Base-by-base conservation (phyloP, 2,888 invertebrate species). In the Orthosia cruda region DNA sequence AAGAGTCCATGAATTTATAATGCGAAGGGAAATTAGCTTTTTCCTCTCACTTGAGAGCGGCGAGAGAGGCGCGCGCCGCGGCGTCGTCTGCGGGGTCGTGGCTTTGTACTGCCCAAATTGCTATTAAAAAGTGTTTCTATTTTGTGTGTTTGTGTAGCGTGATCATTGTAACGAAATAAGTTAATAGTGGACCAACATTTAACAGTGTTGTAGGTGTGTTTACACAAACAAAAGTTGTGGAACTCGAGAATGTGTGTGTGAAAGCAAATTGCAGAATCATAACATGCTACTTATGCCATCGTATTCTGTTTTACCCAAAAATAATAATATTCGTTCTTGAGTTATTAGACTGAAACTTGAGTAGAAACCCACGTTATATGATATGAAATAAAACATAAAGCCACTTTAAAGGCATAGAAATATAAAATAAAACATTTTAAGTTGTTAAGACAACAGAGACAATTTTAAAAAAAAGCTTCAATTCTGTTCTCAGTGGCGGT, bases 1-100 rank as follows among this genome's bases (percentile, higher is more conserved):
- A 94, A 95, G 94, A 94, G 93, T 92, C 92, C 94, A 95, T 95
- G 95, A 95, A 95, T 95, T 94, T 95, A 94, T 95, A 95, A 95
- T 95, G 93, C 87, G 86, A 79, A 84, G 91, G 95, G 94, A 95
- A 95, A 95, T 95, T 95, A 95, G 93, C 93, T 95, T 95, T 95
- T 94, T 93, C 93, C 93, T 92, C 91, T 81, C 88, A 85, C 88
- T 89, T 86, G 78, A 79, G 86, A 84, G 62, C 58, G 78, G 61
- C 59, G 81, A 76, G 62, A 62, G 67, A 40, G 65, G 71, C 40
- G 62, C 55, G 66, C 67, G 65, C 54, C 68, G 40, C 26, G 72
- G 74, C 11, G 15, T 11, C 58, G 54, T 15, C 63, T 26, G 69
- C n/a, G 47, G 40, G 52, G 18, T 49, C 49, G 59, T 47, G 18